These are phyloP conservation scores for Athalia rosae DNA, from an alignment of 2,888 invertebrate genomes.

Conservation along the genomic window DNA sequence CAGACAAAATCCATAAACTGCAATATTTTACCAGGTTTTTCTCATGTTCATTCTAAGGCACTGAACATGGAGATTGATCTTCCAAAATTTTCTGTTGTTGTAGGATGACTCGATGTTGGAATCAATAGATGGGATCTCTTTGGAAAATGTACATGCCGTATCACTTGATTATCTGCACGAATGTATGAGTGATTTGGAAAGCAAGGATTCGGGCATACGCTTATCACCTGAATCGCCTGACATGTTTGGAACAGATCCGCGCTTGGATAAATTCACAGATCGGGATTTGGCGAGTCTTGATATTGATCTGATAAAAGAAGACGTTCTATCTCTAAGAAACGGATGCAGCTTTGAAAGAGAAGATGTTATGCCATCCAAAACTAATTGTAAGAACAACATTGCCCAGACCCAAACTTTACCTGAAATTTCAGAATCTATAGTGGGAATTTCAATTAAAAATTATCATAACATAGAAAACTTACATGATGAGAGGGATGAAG, in stretches of 20 bases:
- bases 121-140: slow-evolving; percentile 49
- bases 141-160: slow-evolving; percentile 47
- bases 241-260: slow-evolving; percentile 50
- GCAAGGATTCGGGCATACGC: slow-evolving; percentile 55
- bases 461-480: background rate
- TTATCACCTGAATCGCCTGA: slow-evolving; percentile 48
- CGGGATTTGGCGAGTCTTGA: slow-evolving; percentile 49
- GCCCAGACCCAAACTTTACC: background rate
- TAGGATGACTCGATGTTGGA: slow-evolving; percentile 52
- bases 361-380: background rate
- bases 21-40: background rate
- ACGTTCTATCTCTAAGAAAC: slow-evolving; percentile 47
- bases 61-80: background rate
- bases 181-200: slow-evolving; percentile 55
- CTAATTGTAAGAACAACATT: slow-evolving; percentile 23
- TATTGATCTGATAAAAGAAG: slow-evolving; percentile 55
- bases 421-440: slow-evolving; percentile 26
- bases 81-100: background rate
- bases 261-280: slow-evolving; percentile 52
- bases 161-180: slow-evolving; percentile 56
- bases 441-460: slow-evolving; percentile 35
- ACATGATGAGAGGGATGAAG: background rate
- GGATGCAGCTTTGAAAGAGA: background rate
- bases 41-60: no score
- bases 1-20: no score